phyloP scores from a whole-genome alignment of 1,140 invertebrate species.

The Anastrepha ludens region DNA sequence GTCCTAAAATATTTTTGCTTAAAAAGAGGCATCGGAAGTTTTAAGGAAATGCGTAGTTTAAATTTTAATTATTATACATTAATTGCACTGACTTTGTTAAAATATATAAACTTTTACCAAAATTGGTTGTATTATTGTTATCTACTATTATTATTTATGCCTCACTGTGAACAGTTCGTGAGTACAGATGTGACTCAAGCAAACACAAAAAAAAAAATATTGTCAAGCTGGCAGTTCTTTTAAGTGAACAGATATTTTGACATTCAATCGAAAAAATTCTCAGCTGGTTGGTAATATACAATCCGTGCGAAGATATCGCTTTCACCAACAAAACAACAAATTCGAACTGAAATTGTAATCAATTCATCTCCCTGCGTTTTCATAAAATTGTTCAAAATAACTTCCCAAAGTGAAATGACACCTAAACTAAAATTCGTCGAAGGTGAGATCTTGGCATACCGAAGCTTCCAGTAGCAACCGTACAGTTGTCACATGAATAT shows the following conservation, averaged over 20 bases:
- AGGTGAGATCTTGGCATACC: constrained; percentile 74
- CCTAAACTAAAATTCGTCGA: constrained; percentile 81
- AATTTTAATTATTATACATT: neutral
- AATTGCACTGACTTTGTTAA: neutral
- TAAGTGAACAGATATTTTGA: constrained; percentile 19
- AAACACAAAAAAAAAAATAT: neutral
- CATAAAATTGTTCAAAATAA: constrained; percentile 56
- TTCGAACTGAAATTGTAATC: constrained; percentile 30
- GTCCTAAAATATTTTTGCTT: neutral
- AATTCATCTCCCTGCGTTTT: neutral
- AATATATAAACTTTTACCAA: neutral
- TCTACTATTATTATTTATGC: too few relatives aligned
- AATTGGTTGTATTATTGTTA: neutral
- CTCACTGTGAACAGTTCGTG: neutral
- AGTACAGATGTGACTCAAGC: neutral
- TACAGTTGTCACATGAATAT: neutral
- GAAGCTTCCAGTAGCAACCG: neutral
- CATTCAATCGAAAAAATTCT: constrained; percentile 32
- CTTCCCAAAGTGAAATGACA: constrained; percentile 66
- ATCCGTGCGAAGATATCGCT: constrained; percentile 28
- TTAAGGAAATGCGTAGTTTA: neutral
- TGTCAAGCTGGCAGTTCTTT: neutral
- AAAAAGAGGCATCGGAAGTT: too few relatives aligned
- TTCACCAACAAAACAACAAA: constrained; percentile 47
- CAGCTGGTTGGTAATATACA: constrained; percentile 44